phyloP scores from a whole-genome alignment of 2,888 invertebrate genomes.

The Mythimna lalbum region DNA sequence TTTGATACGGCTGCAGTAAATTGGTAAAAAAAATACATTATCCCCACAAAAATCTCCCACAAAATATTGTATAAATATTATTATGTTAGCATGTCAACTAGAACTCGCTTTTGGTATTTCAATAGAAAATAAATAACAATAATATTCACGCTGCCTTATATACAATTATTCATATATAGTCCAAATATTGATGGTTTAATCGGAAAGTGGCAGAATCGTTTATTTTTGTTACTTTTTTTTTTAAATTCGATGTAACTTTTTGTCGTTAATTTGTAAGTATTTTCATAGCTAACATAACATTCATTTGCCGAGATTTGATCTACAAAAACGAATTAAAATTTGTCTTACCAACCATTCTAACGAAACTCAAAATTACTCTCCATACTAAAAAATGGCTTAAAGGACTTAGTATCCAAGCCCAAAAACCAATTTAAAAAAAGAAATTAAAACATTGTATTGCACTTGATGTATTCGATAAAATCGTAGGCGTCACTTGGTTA shows the following conservation, averaged over 20 bases:
- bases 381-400: no score
- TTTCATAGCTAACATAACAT: neutral
- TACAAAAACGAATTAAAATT: neutral
- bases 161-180: constrained; percentile 73
- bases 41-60: constrained; percentile 40
- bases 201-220: constrained; percentile 43
- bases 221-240: constrained; percentile 55
- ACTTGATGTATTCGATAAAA: neutral
- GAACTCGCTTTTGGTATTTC: constrained; percentile 56
- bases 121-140: constrained; percentile 45
- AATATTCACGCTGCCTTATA: constrained; percentile 50
- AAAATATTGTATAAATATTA: constrained; percentile 66
- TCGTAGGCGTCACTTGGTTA: neutral
- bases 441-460: neutral
- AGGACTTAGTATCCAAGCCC: no score
- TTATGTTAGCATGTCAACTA: constrained; percentile 64
- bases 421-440: neutral
- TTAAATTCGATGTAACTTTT: constrained; percentile 11
- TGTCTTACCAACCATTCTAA: neutral
- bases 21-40: neutral
- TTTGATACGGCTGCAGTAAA: no score
- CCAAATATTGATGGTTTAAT: constrained; percentile 79
- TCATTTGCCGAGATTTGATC: neutral
- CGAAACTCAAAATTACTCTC: no score
- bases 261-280: constrained; percentile 30